phyloP scores from a whole-genome alignment of 2,113 vertebrate species.

The Hippocampus abdominalis region DNA sequence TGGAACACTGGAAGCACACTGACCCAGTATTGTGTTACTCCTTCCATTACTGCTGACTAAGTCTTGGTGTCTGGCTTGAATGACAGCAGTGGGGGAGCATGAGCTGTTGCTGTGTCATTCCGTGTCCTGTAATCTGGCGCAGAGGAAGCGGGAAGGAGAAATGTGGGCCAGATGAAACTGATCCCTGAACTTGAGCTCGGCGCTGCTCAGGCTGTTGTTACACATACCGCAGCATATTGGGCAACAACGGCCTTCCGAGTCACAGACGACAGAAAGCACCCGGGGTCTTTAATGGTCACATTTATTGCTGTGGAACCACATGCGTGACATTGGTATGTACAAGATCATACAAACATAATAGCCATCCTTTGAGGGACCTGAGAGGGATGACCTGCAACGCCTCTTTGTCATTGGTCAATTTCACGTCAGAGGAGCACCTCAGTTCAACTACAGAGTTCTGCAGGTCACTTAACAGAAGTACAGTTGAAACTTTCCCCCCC shows the following conservation, averaged over 20 bases:
- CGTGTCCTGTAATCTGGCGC: slow-evolving; percentile 59
- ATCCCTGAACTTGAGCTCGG: slow-evolving; percentile 58
- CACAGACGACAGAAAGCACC: not conserved
- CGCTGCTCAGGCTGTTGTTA: slow-evolving; percentile 27
- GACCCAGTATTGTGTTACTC: slow-evolving; percentile 57
- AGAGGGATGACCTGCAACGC: slow-evolving; percentile 77
- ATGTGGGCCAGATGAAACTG: slow-evolving; percentile 59
- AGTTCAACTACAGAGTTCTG: slow-evolving; percentile 32
- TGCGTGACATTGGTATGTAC: slow-evolving; percentile 22
- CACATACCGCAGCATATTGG: not conserved
- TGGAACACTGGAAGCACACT: slow-evolving; percentile 35
- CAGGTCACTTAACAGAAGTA: slow-evolving; percentile 23
- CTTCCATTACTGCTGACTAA: slow-evolving; percentile 69
- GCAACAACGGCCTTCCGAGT: not conserved
- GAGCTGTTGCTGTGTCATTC: slow-evolving; percentile 20
- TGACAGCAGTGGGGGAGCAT: slow-evolving; percentile 40
- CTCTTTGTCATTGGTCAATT: slow-evolving; percentile 50
- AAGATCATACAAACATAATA: slow-evolving; percentile 39
- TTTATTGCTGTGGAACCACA: slow-evolving; percentile 40
- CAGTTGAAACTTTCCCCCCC: slow-evolving; percentile 12
- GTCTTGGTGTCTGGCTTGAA: slow-evolving; percentile 44
- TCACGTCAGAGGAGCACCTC: slow-evolving; percentile 41
- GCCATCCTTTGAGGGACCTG: slow-evolving; percentile 48
- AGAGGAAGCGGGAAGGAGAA: slow-evolving; percentile 35
- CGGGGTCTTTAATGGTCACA: slow-evolving; percentile 20